phyloP scores from a whole-genome alignment of 2,113 vertebrate genomes.

The Anhinga anhinga region DNA sequence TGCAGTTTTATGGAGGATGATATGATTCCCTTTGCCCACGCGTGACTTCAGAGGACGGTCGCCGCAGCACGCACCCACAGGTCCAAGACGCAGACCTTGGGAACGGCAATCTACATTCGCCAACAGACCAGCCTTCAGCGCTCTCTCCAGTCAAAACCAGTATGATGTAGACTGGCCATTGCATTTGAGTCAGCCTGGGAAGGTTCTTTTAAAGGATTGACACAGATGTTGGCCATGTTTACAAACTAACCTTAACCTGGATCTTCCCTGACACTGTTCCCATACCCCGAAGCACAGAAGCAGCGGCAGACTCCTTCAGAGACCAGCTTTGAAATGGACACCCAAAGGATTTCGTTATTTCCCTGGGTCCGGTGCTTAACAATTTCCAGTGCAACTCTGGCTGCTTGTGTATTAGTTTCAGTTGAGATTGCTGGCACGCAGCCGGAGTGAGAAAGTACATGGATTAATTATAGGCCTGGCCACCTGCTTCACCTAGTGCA shows the following conservation, averaged over 20 bases:
- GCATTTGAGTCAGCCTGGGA: not conserved
- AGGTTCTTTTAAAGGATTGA: not conserved
- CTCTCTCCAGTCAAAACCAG: not conserved
- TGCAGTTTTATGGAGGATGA: not conserved
- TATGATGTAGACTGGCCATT: rapidly evolving
- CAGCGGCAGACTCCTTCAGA: not conserved
- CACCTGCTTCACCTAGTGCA: not conserved
- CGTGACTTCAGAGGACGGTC: not conserved
- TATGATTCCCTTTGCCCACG: not conserved
- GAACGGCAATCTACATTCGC: no score
- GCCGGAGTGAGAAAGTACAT: not conserved
- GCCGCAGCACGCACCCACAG: no score
- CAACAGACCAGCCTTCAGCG: not conserved
- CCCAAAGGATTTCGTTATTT: not conserved
- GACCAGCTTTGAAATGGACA: not conserved
- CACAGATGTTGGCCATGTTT: not conserved
- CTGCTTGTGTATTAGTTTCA: not conserved
- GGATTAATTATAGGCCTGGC: constrained; percentile 4
- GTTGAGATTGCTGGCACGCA: not conserved
- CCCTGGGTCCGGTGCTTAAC: not conserved
- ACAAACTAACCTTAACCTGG: not conserved
- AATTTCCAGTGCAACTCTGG: not conserved
- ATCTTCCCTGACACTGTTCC: not conserved
- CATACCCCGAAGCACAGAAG: not conserved
- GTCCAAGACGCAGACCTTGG: not conserved